Evolutionary conservation across 2,888 invertebrate species (phyloP).

Genomic region (Julus scandinavius): DNA sequence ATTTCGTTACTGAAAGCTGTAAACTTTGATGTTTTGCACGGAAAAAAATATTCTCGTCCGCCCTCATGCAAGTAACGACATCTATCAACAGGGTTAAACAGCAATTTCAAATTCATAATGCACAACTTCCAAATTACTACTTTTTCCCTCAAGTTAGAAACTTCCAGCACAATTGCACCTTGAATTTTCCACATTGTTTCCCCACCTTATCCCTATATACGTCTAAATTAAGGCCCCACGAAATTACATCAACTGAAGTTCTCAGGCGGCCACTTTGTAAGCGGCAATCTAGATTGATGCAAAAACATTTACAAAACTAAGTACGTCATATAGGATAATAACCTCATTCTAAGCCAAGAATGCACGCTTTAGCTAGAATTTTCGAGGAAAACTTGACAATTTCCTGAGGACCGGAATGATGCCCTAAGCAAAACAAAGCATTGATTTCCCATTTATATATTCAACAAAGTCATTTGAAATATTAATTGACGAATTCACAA

Average conservation of each 20-base stretch:
- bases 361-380: no score
- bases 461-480: no score
- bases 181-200: neutral
- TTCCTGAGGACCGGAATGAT: no score
- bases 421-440: no score
- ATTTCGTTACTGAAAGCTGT: neutral
- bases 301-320: neutral
- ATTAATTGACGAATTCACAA: no score
- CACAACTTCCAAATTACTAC: neutral
- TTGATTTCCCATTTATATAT: no score
- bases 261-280: neutral
- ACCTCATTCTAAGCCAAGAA: neutral
- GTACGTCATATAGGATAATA: neutral
- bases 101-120: slow-evolving; percentile 22
- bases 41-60: neutral
- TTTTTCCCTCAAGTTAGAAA: neutral
- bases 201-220: neutral
- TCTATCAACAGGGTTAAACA: slow-evolving; percentile 24
- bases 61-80: neutral
- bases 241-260: neutral
- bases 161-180: neutral
- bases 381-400: no score
- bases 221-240: neutral
- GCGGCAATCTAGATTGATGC: neutral
- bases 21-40: neutral